Base-by-base conservation (phyloP, 2,797 vertebrate species). In the Salarias fasciatus region DNA sequence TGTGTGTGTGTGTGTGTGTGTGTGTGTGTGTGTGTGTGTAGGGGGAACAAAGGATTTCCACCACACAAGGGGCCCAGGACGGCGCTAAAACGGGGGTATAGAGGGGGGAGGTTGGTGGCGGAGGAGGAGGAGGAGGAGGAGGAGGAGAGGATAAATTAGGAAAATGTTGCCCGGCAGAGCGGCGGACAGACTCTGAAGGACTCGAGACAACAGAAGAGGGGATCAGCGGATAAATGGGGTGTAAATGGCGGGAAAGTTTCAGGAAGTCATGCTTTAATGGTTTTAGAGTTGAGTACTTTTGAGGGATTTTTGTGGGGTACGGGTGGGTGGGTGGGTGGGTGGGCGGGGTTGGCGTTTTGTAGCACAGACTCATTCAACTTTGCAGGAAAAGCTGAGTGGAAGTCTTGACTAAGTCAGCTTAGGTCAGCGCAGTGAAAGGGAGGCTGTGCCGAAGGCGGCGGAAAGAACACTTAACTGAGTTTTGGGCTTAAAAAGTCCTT, bases 241-340 rank as follows among this genome's bases (percentile, higher is more conserved):
- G 69, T 63, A 86, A 86, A 86, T 79, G 74, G 80, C 68, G 59
- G 50, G 55, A 46, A 83, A 74, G 71, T 85, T 86, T 77, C 53
- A 75, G 77, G 67, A 82, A 71, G 82, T 80, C 79, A 88, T 84
- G 87, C 78, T 89, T 88, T 85, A 90, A 90, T 86, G 87, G 86
- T 86, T 74, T 90, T 88, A 88, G 79, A 73, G 61, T 71, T 59
- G 77, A 86, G 58, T 57, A 70, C 67, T 82, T 82, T 58, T 51
- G 45, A 52, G 52, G 62, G 53, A 8, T 51, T 79, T 69, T 79
- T 69, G 18, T 24, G 18, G 18, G 18, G 24, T 24, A n/a, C n/a
- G n/a, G n/a, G n/a, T n/a, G n/a, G n/a, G n/a, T n/a, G 18, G 18
- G 18, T 18, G 18, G 18, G 18, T 2, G 18, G 18, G 18, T n/a